Conservation (phyloP, 2,888 invertebrate species). For the Octonoba sinensis region DNA sequence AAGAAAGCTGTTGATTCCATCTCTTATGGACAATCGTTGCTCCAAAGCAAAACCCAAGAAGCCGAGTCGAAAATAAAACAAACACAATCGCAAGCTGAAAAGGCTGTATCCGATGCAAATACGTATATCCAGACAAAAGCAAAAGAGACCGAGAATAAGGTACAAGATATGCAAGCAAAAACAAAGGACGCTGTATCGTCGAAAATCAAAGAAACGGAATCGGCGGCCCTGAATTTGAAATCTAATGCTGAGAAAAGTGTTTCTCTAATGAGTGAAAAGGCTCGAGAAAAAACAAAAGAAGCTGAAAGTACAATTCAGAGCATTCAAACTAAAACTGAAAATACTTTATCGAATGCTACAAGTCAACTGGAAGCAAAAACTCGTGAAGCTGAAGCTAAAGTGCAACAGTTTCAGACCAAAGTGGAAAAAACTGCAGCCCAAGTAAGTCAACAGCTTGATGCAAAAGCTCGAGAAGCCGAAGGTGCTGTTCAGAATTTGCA, state of each 20-base stretch:
- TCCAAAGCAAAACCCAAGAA: conserved; percentile 33
- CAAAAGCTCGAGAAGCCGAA: conserved; percentile 46
- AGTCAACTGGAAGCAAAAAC: conserved; percentile 13
- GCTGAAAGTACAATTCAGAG: conserved; percentile 34
- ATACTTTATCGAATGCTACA: conserved; percentile 7
- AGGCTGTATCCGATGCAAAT: conserved; percentile 25
- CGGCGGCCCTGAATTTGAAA: conserved; percentile 37
- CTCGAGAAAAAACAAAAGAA: conserved; percentile 28
- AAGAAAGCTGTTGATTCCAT: conserved; percentile 28
- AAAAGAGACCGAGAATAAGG: conserved; percentile 38
- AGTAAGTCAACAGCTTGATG: conserved; percentile 32
- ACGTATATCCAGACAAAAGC: conserved; percentile 32
- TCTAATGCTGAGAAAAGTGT: conserved; percentile 25
- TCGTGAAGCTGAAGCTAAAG: conserved; percentile 25
- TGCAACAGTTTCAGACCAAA: conserved; percentile 19
- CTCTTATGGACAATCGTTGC: conserved; percentile 21
- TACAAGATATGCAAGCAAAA: conserved; percentile 24
- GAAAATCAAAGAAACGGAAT: conserved; percentile 33
- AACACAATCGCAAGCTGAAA: conserved; percentile 39
- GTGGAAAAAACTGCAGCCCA: conserved; percentile 19
- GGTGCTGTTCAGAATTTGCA: conserved; percentile 33
- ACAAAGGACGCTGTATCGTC: conserved; percentile 10
- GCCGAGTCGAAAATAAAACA: conserved; percentile 39
- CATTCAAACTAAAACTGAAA: conserved; percentile 22
- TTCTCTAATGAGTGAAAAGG: conserved; percentile 5